Base-by-base conservation (phyloP, 2,797 vertebrate species). In the Platyrinchus mystaceus region DNA sequence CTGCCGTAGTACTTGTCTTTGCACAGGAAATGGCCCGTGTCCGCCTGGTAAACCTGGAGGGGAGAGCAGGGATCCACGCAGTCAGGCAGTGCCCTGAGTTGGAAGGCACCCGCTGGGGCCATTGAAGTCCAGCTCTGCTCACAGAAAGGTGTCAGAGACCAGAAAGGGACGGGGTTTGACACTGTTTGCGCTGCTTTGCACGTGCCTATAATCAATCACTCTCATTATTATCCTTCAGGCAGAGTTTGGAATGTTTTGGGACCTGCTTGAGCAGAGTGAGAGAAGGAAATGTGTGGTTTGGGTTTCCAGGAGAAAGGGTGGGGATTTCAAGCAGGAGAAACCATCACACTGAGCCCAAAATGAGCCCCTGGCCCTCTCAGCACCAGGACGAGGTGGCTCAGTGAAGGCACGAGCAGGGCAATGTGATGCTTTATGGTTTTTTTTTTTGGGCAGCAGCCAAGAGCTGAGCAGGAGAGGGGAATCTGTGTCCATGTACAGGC, bases 1-100 rank as follows among this genome's bases (percentile, higher is more conserved):
- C 98, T 97, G 28, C 98, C 98, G 0, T 95, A 98, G 60, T 98
- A 98, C 32, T 98, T 98, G 84, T 98, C 98, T 62, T 95, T 98
- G 97, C 98, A 98, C 93, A 98, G 96, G 80, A 98, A 98, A 28
- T 97, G 93, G 44, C 97, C 97, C 1, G 94, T 96, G 78, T 97
- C 96, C 0, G 69, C 93, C 75, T 98, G 98, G 92, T 98, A 98
- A 83, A 98, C 98, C 98, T 98, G 74, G 24, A 34, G 71, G 52
- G 60, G 52, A 87, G n/a, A 94, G 58, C 19, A 55, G 43, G 14
- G 6, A 41, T 12, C 20, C 50, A 3, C 18, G 9, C 8, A 5
- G 7, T 59, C 56, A 36, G 21, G 34, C 9, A 23, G 26, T 2
- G 7, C 15, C 44, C 44, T 11, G 27, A 52, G 28, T 1, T 46